Evolutionary conservation across 2,113 vertebrate genomes (phyloP).

Genomic region (Oncorhynchus gorbuscha): DNA sequence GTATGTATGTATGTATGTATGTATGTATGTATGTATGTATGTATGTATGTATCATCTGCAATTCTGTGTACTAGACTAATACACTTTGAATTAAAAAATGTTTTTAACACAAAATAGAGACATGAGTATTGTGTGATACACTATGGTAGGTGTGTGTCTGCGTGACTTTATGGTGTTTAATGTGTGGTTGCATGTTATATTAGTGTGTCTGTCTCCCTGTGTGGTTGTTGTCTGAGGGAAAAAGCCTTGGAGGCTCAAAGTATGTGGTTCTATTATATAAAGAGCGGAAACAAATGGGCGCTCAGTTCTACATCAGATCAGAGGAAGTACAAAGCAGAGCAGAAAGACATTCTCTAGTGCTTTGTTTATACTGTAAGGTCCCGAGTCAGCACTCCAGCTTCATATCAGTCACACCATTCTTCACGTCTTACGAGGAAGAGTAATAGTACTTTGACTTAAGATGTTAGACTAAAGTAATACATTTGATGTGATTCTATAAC

Average conservation of each 20-base stretch:
- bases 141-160: neutral
- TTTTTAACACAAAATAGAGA: too few species aligned
- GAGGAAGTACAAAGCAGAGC: neutral
- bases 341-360: neutral
- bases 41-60: too few species aligned
- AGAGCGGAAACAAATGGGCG: constrained; percentile 49
- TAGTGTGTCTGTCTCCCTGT: constrained; percentile 15
- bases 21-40: too few species aligned
- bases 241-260: constrained; percentile 29
- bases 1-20: too few species aligned
- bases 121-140: neutral
- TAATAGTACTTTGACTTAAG: neutral
- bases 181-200: constrained; percentile 38
- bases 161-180: constrained; percentile 2
- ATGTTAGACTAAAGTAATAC: neutral
- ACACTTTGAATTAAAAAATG: too few species aligned
- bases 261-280: constrained; percentile 48
- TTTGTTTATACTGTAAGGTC: constrained; percentile 17
- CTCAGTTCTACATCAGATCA: constrained; percentile 36
- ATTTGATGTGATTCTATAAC: neutral
- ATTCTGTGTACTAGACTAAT: too few species aligned
- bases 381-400: neutral
- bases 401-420: neutral
- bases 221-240: constrained; percentile 31
- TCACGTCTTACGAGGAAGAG: neutral